Base-by-base conservation (phyloP, 2,888 invertebrate species). In the Dastarcus helophoroides region DNA sequence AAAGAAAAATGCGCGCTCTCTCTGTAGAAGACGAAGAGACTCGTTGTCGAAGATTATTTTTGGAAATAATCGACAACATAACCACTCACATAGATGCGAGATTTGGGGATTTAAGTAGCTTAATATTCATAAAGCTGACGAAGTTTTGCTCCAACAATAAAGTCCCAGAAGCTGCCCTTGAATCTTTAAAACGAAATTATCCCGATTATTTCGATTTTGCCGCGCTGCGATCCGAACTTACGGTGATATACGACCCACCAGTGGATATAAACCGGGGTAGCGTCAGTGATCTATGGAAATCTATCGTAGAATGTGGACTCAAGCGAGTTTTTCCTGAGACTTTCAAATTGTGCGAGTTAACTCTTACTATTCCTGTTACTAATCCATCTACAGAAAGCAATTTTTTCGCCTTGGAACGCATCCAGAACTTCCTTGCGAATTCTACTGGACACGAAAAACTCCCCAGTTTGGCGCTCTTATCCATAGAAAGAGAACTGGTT, bases 331-430 rank as follows among this genome's bases (percentile, higher is more conserved):
- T 10, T 26, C 14, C 26, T 5, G 7, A 29, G 23, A 11, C 23
- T 9, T 8, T 24, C 7, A 29, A 29, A 29, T 11, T 23, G 5
- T 29, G 19, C 11, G n/a, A n/a, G n/a, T n/a, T n/a, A n/a, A n/a
- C n/a, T n/a, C n/a, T n/a, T n/a, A n/a, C n/a, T n/a, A n/a, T 29
- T 5, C 29, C 29, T 5, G 22, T 22, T 8, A 29, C 29, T 6
- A 24, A 10, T 24, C 22, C 29, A 9, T 29, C 29, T 5, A 11
- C 12, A 9, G 29, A 29, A 23, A 7, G 29, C 5, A 26, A 22
- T 23, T 29, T 29, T 29, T 29, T 22, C 5, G 22, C 22, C 5
- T 23, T 29, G 11, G 23, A 29, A 23, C 22, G 29, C 6, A 29
- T 29, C 21, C 22, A 29, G 22, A 24, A 7, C 8, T 29, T 24